phyloP scores from a whole-genome alignment of 2,797 vertebrate species.

The Acrossocheilus fasciatus region DNA sequence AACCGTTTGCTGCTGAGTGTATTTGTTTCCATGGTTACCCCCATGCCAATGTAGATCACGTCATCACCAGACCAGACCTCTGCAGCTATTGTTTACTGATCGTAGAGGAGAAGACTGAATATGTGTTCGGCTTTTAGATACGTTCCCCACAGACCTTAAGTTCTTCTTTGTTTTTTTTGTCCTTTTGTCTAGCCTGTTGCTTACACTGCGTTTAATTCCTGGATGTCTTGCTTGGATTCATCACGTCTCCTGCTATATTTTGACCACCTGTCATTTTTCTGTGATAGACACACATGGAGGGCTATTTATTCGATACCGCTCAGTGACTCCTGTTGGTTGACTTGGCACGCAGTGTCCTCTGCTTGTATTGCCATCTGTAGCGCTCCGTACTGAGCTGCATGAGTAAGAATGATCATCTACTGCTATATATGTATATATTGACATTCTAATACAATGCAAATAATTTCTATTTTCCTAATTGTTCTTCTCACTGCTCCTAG shows the following conservation, averaged over 20 bases:
- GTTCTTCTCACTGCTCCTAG: slow-evolving; percentile 5
- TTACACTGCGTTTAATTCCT: background rate
- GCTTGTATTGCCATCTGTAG: slow-evolving; percentile 46
- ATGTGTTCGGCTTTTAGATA: slow-evolving; percentile 18
- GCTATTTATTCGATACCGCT: slow-evolving; percentile 14
- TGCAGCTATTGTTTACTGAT: slow-evolving; percentile 57
- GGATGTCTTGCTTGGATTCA: slow-evolving; percentile 6
- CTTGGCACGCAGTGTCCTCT: slow-evolving; percentile 31
- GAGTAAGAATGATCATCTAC: slow-evolving; percentile 27
- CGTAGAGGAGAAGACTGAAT: slow-evolving; percentile 23
- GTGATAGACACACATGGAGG: slow-evolving; percentile 40
- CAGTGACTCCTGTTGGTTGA: slow-evolving; percentile 43
- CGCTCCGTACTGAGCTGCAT: slow-evolving; percentile 25
- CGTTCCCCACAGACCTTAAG: background rate
- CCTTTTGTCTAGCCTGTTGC: slow-evolving; percentile 14
- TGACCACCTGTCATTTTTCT: slow-evolving; percentile 43
- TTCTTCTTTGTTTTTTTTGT: slow-evolving; percentile 19
- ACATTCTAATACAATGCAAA: background rate
- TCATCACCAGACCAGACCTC: slow-evolving; percentile 69
- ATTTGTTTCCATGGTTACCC: slow-evolving; percentile 77
- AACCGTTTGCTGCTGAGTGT: slow-evolving; percentile 62
- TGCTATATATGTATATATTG: slow-evolving; percentile 25
- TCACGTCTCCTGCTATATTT: slow-evolving; percentile 27
- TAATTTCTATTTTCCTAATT: background rate
- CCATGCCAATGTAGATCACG: slow-evolving; percentile 78